Conservation (phyloP, 2,797 vertebrate genomes). For the Chiloscyllium punctatum region DNA sequence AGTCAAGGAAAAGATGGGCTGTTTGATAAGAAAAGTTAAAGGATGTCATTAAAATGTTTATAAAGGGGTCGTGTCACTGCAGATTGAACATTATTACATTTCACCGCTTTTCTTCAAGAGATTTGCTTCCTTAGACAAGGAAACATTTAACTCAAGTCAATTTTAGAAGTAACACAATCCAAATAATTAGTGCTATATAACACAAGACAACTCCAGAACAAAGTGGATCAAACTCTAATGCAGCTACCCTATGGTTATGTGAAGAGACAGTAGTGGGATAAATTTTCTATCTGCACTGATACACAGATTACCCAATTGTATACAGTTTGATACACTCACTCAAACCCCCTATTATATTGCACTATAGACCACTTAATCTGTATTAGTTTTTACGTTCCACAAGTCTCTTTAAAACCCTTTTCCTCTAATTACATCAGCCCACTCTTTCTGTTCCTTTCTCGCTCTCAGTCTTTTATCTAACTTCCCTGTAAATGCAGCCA, state of each 20-base stretch:
- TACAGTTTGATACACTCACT: neutral
- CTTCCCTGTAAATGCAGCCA: neutral
- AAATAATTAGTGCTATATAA: neutral
- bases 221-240: neutral
- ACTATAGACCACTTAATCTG: neutral
- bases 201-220: neutral
- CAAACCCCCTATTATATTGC: neutral
- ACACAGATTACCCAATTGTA: neutral
- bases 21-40: neutral
- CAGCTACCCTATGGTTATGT: neutral
- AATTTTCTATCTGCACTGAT: neutral
- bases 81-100: neutral
- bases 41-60: neutral
- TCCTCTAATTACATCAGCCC: neutral
- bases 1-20: neutral
- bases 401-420: neutral
- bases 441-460: neutral
- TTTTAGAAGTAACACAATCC: neutral
- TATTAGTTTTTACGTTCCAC: neutral
- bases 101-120: neutral
- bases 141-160: neutral
- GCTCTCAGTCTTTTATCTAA: neutral
- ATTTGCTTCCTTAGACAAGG: neutral
- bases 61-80: neutral
- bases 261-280: neutral